Conservation (phyloP, 2,888 invertebrate genomes). For the Phortica okadai region DNA sequence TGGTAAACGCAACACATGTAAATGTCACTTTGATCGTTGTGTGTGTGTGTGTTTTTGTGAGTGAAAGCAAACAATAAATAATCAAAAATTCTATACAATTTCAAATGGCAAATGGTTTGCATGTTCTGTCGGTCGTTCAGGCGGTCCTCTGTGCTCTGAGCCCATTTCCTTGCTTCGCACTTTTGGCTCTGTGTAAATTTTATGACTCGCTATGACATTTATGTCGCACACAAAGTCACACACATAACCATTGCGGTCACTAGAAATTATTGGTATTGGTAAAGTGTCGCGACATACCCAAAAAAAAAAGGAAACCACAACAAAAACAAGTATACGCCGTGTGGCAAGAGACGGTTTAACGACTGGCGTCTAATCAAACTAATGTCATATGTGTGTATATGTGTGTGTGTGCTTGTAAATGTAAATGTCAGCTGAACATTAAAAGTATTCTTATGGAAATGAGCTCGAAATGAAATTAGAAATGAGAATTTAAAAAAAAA, state of each 20-base stretch:
- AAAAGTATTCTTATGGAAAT: too few species aligned
- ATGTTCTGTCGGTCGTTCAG: too few species aligned
- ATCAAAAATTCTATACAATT: slow-evolving; percentile 68
- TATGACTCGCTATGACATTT: too few species aligned
- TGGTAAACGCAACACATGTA: too few species aligned
- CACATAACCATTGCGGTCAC: neutral
- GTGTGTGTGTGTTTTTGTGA: neutral
- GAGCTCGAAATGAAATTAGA: too few species aligned
- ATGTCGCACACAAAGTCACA: neutral
- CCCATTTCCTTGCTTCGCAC: neutral
- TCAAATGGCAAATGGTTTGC: slow-evolving; percentile 45
- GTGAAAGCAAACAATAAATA: slow-evolving; percentile 59
- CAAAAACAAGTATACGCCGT: slow-evolving; percentile 34
- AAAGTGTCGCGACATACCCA: slow-evolving; percentile 2
- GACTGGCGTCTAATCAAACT: slow-evolving; percentile 18
- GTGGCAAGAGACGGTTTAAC: too few species aligned
- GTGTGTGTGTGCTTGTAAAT: neutral
- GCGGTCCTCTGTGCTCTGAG: neutral
- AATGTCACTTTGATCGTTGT: too few species aligned
- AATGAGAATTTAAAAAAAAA: too few species aligned
- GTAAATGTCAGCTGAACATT: too few species aligned
- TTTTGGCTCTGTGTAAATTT: neutral
- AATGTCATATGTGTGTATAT: slow-evolving; percentile 36
- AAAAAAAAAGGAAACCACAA: slow-evolving; percentile 8
- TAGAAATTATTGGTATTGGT: neutral